These are phyloP conservation scores for Cydia strobilella DNA, from an alignment of 1,140 invertebrate genomes.

Conservation along the genomic window DNA sequence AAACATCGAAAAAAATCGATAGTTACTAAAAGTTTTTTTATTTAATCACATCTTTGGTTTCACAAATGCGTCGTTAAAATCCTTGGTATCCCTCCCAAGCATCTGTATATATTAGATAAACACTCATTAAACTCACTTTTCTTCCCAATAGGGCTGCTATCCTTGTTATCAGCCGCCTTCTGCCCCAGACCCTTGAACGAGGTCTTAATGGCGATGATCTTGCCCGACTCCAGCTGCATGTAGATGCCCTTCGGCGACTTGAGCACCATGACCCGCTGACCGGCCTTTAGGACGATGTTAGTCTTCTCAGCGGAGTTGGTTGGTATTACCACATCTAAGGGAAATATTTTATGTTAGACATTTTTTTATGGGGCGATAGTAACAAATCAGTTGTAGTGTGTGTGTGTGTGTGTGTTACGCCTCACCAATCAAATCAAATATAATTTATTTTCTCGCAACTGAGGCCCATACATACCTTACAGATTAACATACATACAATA, in stretches of 20 bases:
- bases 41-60: not conserved
- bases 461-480: too few species aligned
- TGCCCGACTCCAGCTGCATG: constrained; percentile 96
- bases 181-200: constrained; percentile 85
- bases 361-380: not conserved
- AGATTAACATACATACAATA: too few species aligned
- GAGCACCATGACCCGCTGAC: constrained; percentile 95
- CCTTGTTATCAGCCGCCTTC: constrained; percentile 82
- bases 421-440: too few species aligned
- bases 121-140: constrained; percentile 59
- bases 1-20: not conserved
- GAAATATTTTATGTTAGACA: constrained; percentile 26
- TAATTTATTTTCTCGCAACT: too few species aligned
- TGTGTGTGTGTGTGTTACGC: too few species aligned
- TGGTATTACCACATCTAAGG: constrained; percentile 93
- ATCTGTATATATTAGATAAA: not conserved
- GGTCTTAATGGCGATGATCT: constrained; percentile 96
- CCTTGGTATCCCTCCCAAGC: too few species aligned
- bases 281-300: constrained; percentile 93
- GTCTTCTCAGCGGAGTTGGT: constrained; percentile 93
- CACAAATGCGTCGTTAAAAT: too few species aligned
- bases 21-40: not conserved
- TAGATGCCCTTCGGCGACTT: constrained; percentile 98
- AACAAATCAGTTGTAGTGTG: not conserved
- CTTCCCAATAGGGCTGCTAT: constrained; percentile 72